phyloP scores from a whole-genome alignment of 2,113 vertebrate genomes.

The Gulo gulo region DNA sequence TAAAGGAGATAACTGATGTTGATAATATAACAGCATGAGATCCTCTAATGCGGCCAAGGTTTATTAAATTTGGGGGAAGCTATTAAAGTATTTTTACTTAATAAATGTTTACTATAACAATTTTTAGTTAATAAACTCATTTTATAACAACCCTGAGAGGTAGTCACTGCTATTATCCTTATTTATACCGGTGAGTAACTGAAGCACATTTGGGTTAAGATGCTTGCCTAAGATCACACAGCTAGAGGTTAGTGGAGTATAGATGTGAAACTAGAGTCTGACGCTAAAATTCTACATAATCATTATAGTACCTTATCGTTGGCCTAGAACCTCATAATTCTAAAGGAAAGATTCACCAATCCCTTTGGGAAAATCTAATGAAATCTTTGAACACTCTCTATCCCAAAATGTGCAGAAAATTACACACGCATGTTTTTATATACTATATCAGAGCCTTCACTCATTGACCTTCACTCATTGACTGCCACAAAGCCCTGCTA shows the following conservation, averaged over 20 bases:
- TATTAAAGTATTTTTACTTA: not conserved
- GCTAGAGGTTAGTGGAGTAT: not conserved
- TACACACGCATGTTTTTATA: not conserved
- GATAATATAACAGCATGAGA: not conserved
- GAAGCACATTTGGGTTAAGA: not conserved
- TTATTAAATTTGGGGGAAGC: not conserved
- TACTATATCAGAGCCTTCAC: not conserved
- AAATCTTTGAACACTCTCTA: not conserved
- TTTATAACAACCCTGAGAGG: not conserved
- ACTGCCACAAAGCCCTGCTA: not conserved
- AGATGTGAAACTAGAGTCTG: not conserved
- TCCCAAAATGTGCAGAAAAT: not conserved
- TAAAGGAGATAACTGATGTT: not conserved
- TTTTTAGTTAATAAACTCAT: slow-evolving; percentile 9
- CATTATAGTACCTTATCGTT: not conserved
- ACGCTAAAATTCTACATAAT: not conserved
- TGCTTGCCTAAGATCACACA: not conserved
- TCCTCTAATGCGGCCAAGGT: not conserved
- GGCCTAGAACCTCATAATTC: not conserved
- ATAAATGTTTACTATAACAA: not conserved
- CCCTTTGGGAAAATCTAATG: not conserved
- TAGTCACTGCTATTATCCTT: not conserved
- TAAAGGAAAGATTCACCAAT: not conserved
- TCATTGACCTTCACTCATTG: not conserved
- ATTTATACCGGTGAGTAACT: not conserved